These are phyloP conservation scores for Patagioenas fasciata DNA, from an alignment of 2,113 vertebrate species.

Conservation along the genomic window DNA sequence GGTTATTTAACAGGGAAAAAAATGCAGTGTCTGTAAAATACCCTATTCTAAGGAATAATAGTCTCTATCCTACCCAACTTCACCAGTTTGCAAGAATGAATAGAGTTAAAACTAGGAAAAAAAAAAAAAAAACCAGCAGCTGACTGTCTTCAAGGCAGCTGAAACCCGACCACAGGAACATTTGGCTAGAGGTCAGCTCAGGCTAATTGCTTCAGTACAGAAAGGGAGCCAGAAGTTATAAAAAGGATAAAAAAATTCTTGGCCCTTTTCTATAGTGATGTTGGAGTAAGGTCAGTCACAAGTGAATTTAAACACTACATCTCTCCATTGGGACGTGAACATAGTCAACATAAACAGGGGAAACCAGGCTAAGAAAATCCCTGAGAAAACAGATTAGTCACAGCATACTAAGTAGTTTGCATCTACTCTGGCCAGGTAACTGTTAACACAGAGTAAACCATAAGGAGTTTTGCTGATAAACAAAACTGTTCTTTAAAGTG, in stretches of 20 bases:
- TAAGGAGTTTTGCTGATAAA: neutral
- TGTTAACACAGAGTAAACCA: neutral
- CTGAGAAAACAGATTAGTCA: neutral
- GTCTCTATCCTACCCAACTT: neutral
- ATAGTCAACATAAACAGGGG: neutral
- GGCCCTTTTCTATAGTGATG: neutral
- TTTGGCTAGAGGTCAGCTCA: slow-evolving; percentile 34
- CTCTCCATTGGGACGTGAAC: neutral
- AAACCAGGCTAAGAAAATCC: neutral
- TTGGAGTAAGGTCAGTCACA: slow-evolving; percentile 46
- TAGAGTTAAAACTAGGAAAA: slow-evolving; percentile 9
- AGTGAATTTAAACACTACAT: slow-evolving; percentile 39
- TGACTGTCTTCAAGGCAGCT: slow-evolving; percentile 19
- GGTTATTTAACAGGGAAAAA: neutral
- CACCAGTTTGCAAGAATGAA: slow-evolving; percentile 6
- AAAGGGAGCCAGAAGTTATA: slow-evolving; percentile 55
- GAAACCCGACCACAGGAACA: slow-evolving; percentile 28
- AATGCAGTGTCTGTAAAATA: neutral
- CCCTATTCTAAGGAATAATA: neutral
- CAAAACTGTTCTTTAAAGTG: neutral
- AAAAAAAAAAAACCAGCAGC: neutral
- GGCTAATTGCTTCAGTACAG: slow-evolving; percentile 28
- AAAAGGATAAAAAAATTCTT: slow-evolving; percentile 56
- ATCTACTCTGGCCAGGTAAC: neutral
- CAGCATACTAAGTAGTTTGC: neutral